phyloP scores from a whole-genome alignment of 1,140 invertebrate species.

The Conus ventricosus region DNA sequence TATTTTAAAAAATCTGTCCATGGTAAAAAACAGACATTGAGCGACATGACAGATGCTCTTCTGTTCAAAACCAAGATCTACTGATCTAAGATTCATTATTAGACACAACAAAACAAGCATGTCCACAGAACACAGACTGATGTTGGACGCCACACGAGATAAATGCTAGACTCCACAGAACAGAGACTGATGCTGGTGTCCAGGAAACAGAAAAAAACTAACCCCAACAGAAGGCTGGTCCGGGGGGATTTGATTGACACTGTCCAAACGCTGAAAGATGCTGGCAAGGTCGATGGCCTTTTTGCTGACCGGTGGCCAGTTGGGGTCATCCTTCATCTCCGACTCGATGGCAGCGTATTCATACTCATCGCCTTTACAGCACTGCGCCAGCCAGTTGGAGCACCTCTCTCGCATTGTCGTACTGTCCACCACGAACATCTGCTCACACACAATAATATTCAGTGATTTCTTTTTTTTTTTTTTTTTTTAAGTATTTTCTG shows the following conservation, averaged over 20 bases:
- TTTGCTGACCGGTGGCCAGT: conserved; percentile 62
- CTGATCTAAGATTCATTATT: too few species aligned
- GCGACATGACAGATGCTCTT: too few species aligned
- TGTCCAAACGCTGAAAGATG: conserved; percentile 58
- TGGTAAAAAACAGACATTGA: too few species aligned
- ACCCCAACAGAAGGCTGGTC: conserved; percentile 30
- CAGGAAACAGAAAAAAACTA: not conserved
- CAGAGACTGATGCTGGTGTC: too few species aligned
- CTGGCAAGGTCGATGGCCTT: conserved; percentile 50
- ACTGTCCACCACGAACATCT: conserved; percentile 66
- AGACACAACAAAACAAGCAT: too few species aligned
- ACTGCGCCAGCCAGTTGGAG: conserved; percentile 39
- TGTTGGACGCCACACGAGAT: too few species aligned
- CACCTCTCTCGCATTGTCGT: conserved; percentile 48
- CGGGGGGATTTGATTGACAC: conserved; percentile 29
- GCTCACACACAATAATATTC: conserved; percentile 26
- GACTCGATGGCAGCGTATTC: conserved; percentile 59
- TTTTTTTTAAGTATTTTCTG: not conserved
- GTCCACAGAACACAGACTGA: too few species aligned
- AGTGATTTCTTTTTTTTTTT: too few species aligned
- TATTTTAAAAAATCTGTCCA: too few species aligned
- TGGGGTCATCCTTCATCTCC: conserved; percentile 50
- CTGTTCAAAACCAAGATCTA: too few species aligned
- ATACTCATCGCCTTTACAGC: conserved; percentile 42
- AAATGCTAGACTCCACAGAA: too few species aligned